phyloP scores from a whole-genome alignment of 2,888 invertebrate species.

The Harpalus rufipes region DNA sequence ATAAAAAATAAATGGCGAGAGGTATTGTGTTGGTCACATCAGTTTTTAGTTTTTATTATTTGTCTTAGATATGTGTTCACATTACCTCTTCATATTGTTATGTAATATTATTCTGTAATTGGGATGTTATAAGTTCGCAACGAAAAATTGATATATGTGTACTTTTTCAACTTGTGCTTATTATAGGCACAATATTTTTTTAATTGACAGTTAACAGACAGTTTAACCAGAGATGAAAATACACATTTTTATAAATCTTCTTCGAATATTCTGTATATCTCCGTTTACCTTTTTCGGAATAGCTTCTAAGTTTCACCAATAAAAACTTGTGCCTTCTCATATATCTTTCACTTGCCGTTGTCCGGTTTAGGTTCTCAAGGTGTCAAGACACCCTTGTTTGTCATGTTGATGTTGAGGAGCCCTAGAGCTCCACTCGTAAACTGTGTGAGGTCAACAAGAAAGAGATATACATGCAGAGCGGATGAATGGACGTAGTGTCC shows the following conservation, averaged over 20 bases:
- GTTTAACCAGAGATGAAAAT: too few species aligned
- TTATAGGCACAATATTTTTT: too few species aligned
- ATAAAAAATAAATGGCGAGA: too few species aligned
- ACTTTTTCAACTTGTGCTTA: too few species aligned
- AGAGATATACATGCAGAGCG: constrained; percentile 23
- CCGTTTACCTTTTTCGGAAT: neutral
- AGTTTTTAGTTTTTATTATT: too few species aligned
- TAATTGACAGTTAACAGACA: too few species aligned
- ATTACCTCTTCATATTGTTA: too few species aligned
- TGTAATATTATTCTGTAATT: too few species aligned
- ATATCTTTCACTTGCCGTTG: constrained; percentile 45
- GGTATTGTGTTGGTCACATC: too few species aligned
- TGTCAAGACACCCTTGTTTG: constrained; percentile 47
- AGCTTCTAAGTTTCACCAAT: neutral
- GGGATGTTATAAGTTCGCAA: too few species aligned
- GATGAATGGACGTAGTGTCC: constrained; percentile 26
- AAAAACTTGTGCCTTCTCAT: neutral
- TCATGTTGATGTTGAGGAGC: constrained; percentile 1
- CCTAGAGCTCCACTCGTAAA: neutral
- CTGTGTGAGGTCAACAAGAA: constrained; percentile 45
- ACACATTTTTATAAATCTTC: neutral
- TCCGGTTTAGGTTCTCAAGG: constrained; percentile 10
- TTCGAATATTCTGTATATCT: neutral
- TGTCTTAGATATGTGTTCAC: too few species aligned
- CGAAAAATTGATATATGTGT: too few species aligned